These are phyloP conservation scores for Formica aserva DNA, from an alignment of 2,888 invertebrate species.

Conservation along the genomic window DNA sequence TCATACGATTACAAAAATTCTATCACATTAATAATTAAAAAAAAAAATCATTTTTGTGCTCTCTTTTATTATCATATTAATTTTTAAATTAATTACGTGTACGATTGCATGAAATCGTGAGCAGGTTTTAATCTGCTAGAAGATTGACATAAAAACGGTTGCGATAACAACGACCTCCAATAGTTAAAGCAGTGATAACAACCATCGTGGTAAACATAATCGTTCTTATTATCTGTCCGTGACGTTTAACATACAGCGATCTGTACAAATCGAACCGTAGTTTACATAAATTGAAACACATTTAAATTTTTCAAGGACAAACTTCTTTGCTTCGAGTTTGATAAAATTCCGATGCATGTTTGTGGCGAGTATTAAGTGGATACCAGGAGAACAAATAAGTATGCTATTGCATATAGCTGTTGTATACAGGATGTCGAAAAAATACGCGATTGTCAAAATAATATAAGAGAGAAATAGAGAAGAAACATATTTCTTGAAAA, in stretches of 20 bases:
- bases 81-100: slow-evolving; percentile 16
- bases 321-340: background rate
- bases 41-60: background rate
- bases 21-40: background rate
- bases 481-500: background rate
- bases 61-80: background rate
- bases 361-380: background rate
- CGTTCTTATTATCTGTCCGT: slow-evolving; percentile 18
- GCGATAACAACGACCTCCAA: slow-evolving; percentile 30
- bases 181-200: slow-evolving; percentile 38
- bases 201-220: slow-evolving; percentile 23
- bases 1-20: background rate
- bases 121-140: background rate
- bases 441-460: background rate
- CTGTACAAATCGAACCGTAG: slow-evolving; percentile 9
- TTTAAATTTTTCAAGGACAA: slow-evolving; percentile 42
- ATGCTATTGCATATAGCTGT: too few relatives aligned
- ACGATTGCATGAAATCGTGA: slow-evolving; percentile 5
- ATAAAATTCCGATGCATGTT: background rate
- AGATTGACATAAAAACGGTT: slow-evolving; percentile 28
- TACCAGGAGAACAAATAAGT: background rate
- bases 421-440: background rate
- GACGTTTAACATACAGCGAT: slow-evolving; percentile 1
- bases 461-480: background rate
- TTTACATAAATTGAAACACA: slow-evolving; percentile 23